Conservation (phyloP, 2,797 vertebrate species). For the Phrynocephalus forsythii region DNA sequence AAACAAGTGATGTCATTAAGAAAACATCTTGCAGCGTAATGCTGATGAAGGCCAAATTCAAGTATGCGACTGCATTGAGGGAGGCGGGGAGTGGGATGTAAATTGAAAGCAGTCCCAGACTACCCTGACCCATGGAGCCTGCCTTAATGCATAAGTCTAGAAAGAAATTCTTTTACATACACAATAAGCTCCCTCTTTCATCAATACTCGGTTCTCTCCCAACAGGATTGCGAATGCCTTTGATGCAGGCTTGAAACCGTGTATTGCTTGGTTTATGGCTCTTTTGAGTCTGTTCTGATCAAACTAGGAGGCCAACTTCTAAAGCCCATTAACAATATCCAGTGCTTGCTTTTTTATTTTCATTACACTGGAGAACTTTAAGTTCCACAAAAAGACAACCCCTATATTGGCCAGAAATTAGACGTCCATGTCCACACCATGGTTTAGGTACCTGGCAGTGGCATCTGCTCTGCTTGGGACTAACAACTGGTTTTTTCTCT, state of each 20-base stretch:
- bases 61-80: constrained; percentile 45
- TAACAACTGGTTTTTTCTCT: too few relatives aligned
- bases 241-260: constrained; percentile 74
- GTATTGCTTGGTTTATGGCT: constrained; percentile 74
- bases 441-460: too few relatives aligned
- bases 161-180: constrained; percentile 78
- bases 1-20: constrained; percentile 61
- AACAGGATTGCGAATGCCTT: constrained; percentile 75
- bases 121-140: constrained; percentile 66
- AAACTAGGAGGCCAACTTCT: constrained; percentile 70
- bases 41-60: constrained; percentile 68
- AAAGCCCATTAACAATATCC: constrained; percentile 71
- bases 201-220: constrained; percentile 75
- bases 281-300: constrained; percentile 70
- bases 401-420: constrained; percentile 62
- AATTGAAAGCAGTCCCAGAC: constrained; percentile 76
- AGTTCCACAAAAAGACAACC: constrained; percentile 58
- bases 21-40: constrained; percentile 73
- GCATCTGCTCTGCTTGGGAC: too few relatives aligned
- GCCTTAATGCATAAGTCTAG: constrained; percentile 73
- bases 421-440: background rate
- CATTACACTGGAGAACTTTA: constrained; percentile 53
- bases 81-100: constrained; percentile 56
- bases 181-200: constrained; percentile 77
- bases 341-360: constrained; percentile 69